phyloP scores from a whole-genome alignment of 2,113 vertebrate genomes.

The Gallinago media region DNA sequence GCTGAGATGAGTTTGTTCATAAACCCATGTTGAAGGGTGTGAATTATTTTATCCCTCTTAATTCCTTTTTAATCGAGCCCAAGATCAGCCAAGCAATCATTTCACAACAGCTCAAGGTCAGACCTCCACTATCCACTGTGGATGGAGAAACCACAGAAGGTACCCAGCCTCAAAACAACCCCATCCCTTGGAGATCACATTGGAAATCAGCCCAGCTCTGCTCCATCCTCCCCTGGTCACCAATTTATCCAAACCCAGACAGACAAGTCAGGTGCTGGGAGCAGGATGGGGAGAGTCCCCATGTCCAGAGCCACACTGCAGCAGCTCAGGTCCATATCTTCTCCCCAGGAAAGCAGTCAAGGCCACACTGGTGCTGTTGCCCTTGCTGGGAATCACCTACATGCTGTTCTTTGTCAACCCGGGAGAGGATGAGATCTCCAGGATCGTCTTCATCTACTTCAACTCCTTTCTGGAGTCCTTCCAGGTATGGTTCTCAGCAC shows the following conservation, averaged over 20 bases:
- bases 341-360: slow-evolving; percentile 94
- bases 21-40: background rate
- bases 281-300: background rate
- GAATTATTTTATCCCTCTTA: slow-evolving; percentile 16
- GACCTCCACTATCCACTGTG: background rate
- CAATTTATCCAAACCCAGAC: background rate
- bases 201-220: background rate
- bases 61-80: slow-evolving; percentile 18
- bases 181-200: background rate
- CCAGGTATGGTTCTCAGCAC: slow-evolving; percentile 80
- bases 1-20: background rate
- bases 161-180: background rate
- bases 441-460: slow-evolving; percentile 97
- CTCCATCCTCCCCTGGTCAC: accelerated
- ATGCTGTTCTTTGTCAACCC: slow-evolving; percentile 99
- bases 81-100: background rate
- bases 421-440: slow-evolving; percentile 93
- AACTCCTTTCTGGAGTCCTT: slow-evolving; percentile 98
- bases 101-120: background rate
- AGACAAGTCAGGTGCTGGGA: background rate
- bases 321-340: background rate
- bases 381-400: slow-evolving; percentile 97
- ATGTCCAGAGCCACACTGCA: background rate
- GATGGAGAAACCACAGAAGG: background rate
- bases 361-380: slow-evolving; percentile 94